Evolutionary conservation across 2,888 invertebrate genomes (phyloP).

Genomic region (Drosophila formosana): DNA sequence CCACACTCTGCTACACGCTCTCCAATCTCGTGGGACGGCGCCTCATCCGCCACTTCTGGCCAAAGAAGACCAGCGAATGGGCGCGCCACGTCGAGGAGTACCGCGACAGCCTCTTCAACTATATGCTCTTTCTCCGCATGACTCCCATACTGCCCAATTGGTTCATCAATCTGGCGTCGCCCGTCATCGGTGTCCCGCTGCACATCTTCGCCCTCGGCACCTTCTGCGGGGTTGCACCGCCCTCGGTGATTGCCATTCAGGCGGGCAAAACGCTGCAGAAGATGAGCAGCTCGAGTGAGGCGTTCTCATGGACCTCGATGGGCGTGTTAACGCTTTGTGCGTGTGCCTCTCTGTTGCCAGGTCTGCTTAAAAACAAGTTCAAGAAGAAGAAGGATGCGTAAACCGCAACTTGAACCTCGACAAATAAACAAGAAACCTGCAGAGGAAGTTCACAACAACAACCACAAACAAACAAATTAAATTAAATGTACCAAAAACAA

Average conservation of each 20-base stretch:
- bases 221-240: conserved; percentile 98
- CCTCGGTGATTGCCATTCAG: conserved; percentile 98
- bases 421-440: conserved; percentile 3
- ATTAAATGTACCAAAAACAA: conserved; percentile 47
- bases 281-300: conserved; percentile 94
- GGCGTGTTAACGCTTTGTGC: conserved; percentile 92
- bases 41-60: conserved; percentile 94
- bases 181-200: conserved; percentile 97
- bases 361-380: conserved; percentile 92
- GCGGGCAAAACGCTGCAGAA: conserved; percentile 98
- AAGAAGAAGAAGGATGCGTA: conserved; percentile 86
- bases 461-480: conserved; percentile 3
- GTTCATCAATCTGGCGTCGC: conserved; percentile 95
- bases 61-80: conserved; percentile 94
- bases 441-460: conserved; percentile 2
- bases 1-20: conserved; percentile 96
- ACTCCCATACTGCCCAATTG: conserved; percentile 99
- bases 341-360: conserved; percentile 93
- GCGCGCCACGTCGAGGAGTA: conserved; percentile 93
- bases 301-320: conserved; percentile 95
- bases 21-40: conserved; percentile 95
- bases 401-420: conserved; percentile 12
- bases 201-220: conserved; percentile 97
- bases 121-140: conserved; percentile 98
- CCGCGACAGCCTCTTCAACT: conserved; percentile 95